These are phyloP conservation scores for Cheirogaleus major DNA, from an alignment of 2,797 vertebrate genomes.

Conservation along the genomic window DNA sequence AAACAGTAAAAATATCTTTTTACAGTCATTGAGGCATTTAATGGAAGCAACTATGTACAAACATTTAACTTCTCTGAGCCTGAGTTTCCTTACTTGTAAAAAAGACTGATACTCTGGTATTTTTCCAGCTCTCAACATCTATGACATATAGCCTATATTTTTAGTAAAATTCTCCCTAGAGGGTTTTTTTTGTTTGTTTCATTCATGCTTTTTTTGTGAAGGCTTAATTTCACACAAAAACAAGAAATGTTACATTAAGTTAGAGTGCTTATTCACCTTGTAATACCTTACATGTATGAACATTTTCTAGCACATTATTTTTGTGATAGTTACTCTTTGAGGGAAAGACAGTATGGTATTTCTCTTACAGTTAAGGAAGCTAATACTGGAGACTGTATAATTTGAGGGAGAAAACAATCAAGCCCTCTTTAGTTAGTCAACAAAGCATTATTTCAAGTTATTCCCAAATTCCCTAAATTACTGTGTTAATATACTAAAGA, in stretches of 20 bases:
- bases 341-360: background rate
- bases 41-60: background rate
- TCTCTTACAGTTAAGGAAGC: background rate
- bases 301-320: background rate
- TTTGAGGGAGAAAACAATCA: background rate
- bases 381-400: background rate
- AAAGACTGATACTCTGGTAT: background rate
- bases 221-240: constrained; percentile 1
- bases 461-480: background rate
- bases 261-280: background rate
- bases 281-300: background rate
- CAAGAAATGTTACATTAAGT: background rate
- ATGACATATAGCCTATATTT: background rate
- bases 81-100: background rate
- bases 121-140: background rate
- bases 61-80: background rate
- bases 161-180: background rate
- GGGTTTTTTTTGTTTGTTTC: background rate
- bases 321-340: background rate
- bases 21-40: background rate
- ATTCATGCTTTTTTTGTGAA: background rate
- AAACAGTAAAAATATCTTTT: background rate
- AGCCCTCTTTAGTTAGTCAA: background rate
- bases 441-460: background rate
- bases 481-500: background rate